A percentile compares a stretch with the other conserved stretches of the same genome.
These are phyloP conservation scores for Datnioides undecimradiatus DNA, from an alignment of 2,113 vertebrate genomes.

Conservation along the genomic window DNA sequence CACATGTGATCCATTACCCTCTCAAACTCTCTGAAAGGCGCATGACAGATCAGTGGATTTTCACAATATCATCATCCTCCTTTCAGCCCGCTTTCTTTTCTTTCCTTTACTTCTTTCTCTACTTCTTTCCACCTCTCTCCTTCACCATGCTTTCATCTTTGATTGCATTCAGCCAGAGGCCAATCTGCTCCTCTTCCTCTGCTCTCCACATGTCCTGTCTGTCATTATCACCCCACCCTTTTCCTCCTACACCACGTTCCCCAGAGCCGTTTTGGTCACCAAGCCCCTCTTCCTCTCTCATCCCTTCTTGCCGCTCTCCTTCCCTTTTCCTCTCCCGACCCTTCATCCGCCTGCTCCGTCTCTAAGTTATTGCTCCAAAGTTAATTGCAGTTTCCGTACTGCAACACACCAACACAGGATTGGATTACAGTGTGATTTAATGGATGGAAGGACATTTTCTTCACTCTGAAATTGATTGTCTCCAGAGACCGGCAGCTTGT, in stretches of 20 bases:
- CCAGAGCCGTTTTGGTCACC: conserved; percentile 2
- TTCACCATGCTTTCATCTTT: conserved; percentile 9
- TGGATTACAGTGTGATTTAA: conserved; percentile 62
- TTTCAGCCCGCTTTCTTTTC: conserved; percentile 15
- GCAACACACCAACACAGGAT: conserved; percentile 36
- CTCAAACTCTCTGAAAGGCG: neutral
- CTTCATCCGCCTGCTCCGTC: neutral
- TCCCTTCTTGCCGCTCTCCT: neutral
- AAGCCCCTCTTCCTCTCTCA: neutral
- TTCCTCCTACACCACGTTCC: neutral
- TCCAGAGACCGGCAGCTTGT: conserved; percentile 6
- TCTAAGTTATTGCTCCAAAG: conserved; percentile 60
- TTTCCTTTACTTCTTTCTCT: no score
- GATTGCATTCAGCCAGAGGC: conserved; percentile 29
- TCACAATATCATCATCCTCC: conserved; percentile 23
- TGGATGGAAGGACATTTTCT: conserved; percentile 56
- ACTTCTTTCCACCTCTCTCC: neutral
- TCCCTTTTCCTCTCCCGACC: neutral
- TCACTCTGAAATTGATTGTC: conserved; percentile 52
- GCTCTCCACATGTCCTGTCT: neutral
- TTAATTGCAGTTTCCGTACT: conserved; percentile 41
- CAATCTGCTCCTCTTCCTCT: conserved; percentile 4
- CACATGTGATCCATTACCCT: conserved; percentile 6
- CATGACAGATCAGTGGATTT: conserved; percentile 44
- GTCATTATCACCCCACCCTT: conserved; percentile 12